Conservation (phyloP, 2,888 invertebrate genomes). For the Chalcis sispes region DNA sequence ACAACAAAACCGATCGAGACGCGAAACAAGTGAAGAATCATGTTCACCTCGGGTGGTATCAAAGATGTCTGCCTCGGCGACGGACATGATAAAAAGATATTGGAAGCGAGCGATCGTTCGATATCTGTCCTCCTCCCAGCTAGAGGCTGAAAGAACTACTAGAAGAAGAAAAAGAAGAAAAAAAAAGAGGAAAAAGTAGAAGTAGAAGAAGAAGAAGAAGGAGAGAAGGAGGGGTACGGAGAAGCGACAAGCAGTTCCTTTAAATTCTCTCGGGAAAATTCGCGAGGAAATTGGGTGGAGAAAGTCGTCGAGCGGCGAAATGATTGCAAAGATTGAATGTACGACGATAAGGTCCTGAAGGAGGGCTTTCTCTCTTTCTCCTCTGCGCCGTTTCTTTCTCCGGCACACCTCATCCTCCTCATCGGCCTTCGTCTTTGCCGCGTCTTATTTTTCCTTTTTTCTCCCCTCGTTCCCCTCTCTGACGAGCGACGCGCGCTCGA, state of each 20-base stretch:
- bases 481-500: not conserved
- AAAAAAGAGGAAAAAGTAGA: not conserved
- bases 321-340: slow-evolving; percentile 59
- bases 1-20: not conserved
- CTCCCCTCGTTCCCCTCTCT: not conserved
- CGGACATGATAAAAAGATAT: slow-evolving; percentile 56
- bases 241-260: slow-evolving; percentile 44
- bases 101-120: slow-evolving; percentile 48
- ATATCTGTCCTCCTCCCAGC: slow-evolving; percentile 39
- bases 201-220: not conserved
- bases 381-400: no score
- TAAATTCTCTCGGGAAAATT: slow-evolving; percentile 56
- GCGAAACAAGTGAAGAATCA: slow-evolving; percentile 31
- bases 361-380: slow-evolving; percentile 10
- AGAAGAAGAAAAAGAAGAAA: not conserved
- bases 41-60: slow-evolving; percentile 40
- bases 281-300: slow-evolving; percentile 57
- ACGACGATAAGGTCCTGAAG: slow-evolving; percentile 49
- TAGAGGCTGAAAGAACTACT: not conserved
- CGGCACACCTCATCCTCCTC: no score
- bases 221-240: not conserved
- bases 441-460: not conserved
- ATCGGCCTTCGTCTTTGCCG: not conserved
- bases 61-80: slow-evolving; percentile 37
- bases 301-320: slow-evolving; percentile 47